phyloP scores from a whole-genome alignment of 2,113 vertebrate species.

The Sturnira hondurensis region DNA sequence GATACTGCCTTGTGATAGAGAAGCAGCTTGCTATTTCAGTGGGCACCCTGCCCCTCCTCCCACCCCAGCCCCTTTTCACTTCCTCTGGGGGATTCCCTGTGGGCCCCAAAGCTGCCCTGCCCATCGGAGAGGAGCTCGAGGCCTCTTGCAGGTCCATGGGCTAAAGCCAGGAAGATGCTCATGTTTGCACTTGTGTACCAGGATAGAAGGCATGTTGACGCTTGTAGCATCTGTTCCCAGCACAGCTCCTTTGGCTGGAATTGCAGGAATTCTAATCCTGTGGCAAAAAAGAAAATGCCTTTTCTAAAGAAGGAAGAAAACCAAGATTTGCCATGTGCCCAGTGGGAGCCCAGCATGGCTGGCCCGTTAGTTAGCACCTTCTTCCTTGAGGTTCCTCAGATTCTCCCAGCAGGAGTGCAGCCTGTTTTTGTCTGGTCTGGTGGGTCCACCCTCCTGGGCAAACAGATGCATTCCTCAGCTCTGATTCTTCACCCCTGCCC shows the following conservation, averaged over 20 bases:
- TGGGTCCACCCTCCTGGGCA: not conserved
- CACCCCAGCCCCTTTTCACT: not conserved
- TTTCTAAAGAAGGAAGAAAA: constrained; percentile 39
- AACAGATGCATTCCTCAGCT: not conserved
- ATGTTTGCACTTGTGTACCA: not conserved
- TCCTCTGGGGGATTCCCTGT: not conserved
- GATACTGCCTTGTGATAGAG: not conserved
- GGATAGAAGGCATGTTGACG: not conserved
- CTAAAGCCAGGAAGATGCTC: not conserved
- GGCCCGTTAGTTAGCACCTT: not conserved
- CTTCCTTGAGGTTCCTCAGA: not conserved
- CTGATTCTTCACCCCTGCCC: not conserved
- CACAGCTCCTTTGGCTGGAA: not conserved
- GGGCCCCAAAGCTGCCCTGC: not conserved
- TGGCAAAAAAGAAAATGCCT: not conserved
- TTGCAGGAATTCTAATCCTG: constrained; percentile 15
- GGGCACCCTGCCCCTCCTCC: no score
- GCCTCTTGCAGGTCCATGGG: not conserved
- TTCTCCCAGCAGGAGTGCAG: not conserved
- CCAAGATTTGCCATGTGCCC: not conserved
- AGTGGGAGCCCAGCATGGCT: not conserved
- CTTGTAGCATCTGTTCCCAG: not conserved
- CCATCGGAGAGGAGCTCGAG: not conserved
- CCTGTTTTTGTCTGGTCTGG: not conserved
- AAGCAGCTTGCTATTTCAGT: not conserved